Evolutionary conservation across 1,140 invertebrate species (phyloP).

Genomic region (Mactra quadrangularis): DNA sequence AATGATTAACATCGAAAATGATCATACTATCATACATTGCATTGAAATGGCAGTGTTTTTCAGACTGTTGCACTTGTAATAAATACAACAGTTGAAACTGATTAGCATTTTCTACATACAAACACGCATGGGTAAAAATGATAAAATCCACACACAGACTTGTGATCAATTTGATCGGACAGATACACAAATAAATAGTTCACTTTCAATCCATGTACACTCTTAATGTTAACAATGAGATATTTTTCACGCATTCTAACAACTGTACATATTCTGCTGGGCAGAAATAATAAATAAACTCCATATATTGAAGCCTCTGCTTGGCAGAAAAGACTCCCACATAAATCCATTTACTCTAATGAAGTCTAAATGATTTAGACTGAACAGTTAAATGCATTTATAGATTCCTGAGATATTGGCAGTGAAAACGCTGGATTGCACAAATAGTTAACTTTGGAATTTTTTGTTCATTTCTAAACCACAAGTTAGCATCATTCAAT

Average conservation of each 20-base stretch:
- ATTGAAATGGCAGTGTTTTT: constrained; percentile 73
- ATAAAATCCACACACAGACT: constrained; percentile 12
- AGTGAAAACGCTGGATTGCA: constrained; percentile 65
- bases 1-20: not conserved
- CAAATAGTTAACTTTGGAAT: constrained; percentile 61
- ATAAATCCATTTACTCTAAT: not conserved
- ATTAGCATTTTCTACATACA: constrained; percentile 20
- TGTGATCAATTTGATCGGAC: constrained; percentile 21
- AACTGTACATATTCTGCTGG: constrained; percentile 19
- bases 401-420: constrained; percentile 64
- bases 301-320: constrained; percentile 40
- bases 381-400: constrained; percentile 51
- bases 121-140: constrained; percentile 24
- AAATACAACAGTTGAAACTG: constrained; percentile 30
- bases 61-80: constrained; percentile 31
- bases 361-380: constrained; percentile 18
- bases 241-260: not conserved
- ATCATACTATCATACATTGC: constrained; percentile 61
- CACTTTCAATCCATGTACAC: constrained; percentile 1
- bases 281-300: constrained; percentile 28
- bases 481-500: constrained; percentile 69
- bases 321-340: constrained; percentile 60
- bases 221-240: constrained; percentile 3
- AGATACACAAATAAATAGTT: constrained; percentile 42
- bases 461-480: constrained; percentile 8